Conservation (phyloP, 1,140 invertebrate genomes). For the Hypothenemus hampei region DNA sequence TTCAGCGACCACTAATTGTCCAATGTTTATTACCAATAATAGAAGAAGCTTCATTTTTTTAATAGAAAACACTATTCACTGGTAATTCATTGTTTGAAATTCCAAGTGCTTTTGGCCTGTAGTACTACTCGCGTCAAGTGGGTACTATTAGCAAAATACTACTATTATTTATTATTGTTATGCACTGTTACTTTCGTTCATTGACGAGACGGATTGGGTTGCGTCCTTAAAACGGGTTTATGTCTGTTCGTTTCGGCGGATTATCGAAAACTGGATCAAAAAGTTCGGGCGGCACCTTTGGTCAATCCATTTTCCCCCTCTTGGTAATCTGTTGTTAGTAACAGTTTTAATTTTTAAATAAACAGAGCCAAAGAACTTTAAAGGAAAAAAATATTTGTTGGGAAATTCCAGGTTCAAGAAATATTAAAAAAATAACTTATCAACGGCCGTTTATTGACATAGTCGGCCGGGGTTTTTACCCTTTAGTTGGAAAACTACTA, state of each 20-base stretch:
- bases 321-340: not conserved
- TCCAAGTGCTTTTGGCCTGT: not conserved
- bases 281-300: conserved; percentile 6
- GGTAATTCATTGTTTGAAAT: not conserved
- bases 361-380: no score
- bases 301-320: conserved; percentile 2
- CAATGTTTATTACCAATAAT: not conserved
- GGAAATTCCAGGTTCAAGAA: not conserved
- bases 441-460: not conserved
- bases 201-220: conserved; percentile 16
- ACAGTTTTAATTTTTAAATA: no score
- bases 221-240: conserved; percentile 19
- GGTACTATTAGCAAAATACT: not conserved
- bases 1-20: not conserved
- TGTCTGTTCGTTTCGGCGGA: conserved; percentile 9
- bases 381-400: not conserved
- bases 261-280: conserved; percentile 21
- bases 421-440: not conserved
- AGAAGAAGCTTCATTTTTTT: not conserved
- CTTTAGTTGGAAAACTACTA: no score
- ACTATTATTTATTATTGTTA: conserved; percentile 7
- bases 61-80: not conserved
- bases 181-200: conserved; percentile 23
- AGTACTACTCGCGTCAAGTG: not conserved
- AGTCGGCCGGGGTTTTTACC: not conserved